A percentile compares a stretch with the other conserved stretches of the same genome.
Conservation (phyloP, 2,888 invertebrate species). For the Ctena decussata region DNA sequence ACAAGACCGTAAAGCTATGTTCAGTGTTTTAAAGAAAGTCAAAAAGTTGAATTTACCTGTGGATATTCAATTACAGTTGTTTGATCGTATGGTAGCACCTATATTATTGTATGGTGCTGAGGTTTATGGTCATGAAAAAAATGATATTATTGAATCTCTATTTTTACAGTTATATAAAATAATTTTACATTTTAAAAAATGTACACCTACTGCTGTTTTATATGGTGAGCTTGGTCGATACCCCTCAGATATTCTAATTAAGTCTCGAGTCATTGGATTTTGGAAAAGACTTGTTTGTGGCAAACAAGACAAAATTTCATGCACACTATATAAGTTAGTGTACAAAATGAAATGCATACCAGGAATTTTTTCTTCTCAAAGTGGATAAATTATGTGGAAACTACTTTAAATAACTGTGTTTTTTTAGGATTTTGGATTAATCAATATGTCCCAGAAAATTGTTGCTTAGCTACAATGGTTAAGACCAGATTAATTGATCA, state of each 20-base stretch:
- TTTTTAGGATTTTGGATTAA: not conserved
- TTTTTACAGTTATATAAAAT: not conserved
- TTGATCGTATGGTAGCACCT: not conserved
- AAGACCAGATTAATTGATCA: not conserved
- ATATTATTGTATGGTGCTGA: not conserved
- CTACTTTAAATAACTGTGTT: not conserved
- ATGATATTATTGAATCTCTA: not conserved
- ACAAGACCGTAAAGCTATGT: not conserved
- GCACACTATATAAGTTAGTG: not conserved
- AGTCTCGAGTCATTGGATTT: not conserved
- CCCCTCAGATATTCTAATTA: not conserved
- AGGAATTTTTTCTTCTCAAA: not conserved
- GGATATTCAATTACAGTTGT: not conserved
- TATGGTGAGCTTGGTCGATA: not conserved
- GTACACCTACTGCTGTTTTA: not conserved
- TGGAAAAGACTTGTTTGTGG: not conserved
- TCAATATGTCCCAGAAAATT: not conserved
- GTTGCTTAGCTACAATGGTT: not conserved
- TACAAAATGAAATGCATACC: not conserved
- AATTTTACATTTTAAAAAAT: not conserved
- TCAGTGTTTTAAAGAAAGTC: not conserved
- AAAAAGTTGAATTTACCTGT: not conserved
- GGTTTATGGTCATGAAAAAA: not conserved
- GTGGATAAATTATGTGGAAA: not conserved
- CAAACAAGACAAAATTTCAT: not conserved